Percentiles rank a stretch among this genome's conserved stretches.
These are phyloP conservation scores for Erebia epiphron DNA, from an alignment of 2,888 invertebrate genomes.

Conservation along the genomic window DNA sequence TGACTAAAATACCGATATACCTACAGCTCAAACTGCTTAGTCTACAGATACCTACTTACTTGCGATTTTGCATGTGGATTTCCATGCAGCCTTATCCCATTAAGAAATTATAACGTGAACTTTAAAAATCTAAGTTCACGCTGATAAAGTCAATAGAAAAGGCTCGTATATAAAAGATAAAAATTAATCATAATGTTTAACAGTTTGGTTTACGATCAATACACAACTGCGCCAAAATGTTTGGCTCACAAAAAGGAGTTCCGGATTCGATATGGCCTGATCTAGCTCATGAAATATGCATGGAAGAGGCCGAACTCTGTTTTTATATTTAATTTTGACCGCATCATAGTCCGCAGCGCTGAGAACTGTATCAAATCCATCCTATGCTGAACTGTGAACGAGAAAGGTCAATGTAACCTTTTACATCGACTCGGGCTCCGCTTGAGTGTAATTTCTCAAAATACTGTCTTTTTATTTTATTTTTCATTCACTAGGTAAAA, in stretches of 20 bases:
- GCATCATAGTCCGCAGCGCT: conserved; percentile 15
- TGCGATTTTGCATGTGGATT: no score
- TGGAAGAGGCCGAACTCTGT: conserved; percentile 50
- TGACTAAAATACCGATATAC: no score
- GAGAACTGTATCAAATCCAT: conserved; percentile 7
- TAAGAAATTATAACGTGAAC: no score
- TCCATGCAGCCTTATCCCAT: no score
- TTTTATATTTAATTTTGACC: conserved; percentile 23
- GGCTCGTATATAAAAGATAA: neutral
- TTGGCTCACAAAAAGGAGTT: conserved; percentile 15
- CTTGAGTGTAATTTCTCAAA: no score
- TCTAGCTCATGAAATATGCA: conserved; percentile 69
- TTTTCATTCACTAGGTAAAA: no score
- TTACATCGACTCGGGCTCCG: neutral
- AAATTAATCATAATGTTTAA: neutral
- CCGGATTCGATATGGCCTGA: conserved; percentile 20
- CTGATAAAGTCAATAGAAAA: no score
- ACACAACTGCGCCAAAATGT: conserved; percentile 20
- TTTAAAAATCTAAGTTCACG: no score
- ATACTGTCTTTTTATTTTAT: no score
- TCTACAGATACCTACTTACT: no score
- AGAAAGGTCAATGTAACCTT: neutral
- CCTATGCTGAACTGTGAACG: neutral
- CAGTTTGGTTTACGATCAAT: conserved; percentile 14
- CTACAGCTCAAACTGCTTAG: no score